Evolutionary conservation across 1,140 invertebrate genomes (phyloP).

Genomic region (Aphaenogaster ashmeadi): DNA sequence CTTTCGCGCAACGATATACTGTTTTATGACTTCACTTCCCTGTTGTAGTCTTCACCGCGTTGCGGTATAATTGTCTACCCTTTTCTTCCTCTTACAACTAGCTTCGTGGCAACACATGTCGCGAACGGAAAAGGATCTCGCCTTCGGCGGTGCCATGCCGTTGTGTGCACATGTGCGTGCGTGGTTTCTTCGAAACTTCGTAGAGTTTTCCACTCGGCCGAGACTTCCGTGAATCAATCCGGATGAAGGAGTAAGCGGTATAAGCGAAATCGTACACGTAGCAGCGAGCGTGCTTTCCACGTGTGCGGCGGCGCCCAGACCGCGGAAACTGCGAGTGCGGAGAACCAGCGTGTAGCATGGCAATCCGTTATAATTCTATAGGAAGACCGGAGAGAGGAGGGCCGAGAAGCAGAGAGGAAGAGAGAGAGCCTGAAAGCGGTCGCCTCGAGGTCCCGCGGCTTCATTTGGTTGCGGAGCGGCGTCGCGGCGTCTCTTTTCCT

Average conservation of each 20-base stretch:
- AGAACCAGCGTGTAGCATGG: slow-evolving; percentile 7
- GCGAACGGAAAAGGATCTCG: not conserved
- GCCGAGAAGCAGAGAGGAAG: not conserved
- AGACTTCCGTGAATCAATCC: slow-evolving; percentile 19
- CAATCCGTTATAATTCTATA: not conserved
- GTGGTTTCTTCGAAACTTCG: not conserved
- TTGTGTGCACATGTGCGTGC: not conserved
- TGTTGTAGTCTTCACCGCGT: not conserved
- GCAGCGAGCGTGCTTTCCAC: not conserved
- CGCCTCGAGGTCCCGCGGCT: slow-evolving; percentile 10
- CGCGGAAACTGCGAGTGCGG: not conserved
- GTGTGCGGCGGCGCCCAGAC: not conserved
- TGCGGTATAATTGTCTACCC: not conserved
- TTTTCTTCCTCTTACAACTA: slow-evolving; percentile 3
- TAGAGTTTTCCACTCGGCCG: not conserved
- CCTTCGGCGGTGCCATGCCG: not conserved
- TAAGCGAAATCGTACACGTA: slow-evolving; percentile 15
- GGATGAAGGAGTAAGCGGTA: not conserved
- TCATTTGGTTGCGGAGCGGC: slow-evolving; percentile 40
- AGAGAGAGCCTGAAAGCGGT: slow-evolving; percentile 1
- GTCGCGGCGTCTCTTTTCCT: too few relatives aligned
- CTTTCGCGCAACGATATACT: not conserved
- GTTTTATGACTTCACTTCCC: slow-evolving; percentile 10
- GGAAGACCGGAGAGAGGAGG: not conserved
- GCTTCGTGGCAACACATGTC: not conserved